phyloP scores from a whole-genome alignment of 2,113 vertebrate species.

The Trochalopteron elliotii region DNA sequence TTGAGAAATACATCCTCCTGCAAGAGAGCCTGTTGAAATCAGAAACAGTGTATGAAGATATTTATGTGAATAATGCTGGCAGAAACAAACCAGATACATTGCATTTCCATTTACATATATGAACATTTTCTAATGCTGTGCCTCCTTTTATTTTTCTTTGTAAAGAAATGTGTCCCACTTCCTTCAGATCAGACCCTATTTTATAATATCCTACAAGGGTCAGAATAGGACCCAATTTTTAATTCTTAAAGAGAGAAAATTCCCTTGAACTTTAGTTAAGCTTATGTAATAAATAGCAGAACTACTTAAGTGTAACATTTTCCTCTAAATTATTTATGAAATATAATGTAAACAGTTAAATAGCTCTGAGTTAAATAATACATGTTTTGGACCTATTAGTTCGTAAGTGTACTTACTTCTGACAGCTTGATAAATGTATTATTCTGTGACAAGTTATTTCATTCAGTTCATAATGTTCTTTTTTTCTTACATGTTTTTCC shows the following conservation, averaged over 20 bases:
- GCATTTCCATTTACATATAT: not conserved
- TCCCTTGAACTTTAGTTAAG: not conserved
- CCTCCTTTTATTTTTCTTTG: not conserved
- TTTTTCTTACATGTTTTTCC: not conserved
- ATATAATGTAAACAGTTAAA: slow-evolving; percentile 52
- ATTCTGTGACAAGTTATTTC: not conserved
- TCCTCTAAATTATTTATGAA: slow-evolving; percentile 37
- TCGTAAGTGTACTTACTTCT: not conserved
- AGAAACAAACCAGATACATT: not conserved
- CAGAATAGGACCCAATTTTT: not conserved
- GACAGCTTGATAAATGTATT: not conserved
- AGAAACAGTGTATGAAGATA: not conserved
- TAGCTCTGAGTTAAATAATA: slow-evolving; percentile 44
- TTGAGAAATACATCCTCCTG: not conserved
- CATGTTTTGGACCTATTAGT: slow-evolving; percentile 1
- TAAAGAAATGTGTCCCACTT: not conserved
- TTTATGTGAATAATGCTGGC: not conserved
- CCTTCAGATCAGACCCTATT: not conserved
- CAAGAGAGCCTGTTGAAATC: not conserved
- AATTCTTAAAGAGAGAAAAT: not conserved
- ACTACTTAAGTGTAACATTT: slow-evolving; percentile 2
- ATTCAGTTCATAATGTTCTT: not conserved
- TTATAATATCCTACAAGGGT: not conserved
- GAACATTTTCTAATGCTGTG: not conserved
- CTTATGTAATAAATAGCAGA: not conserved